These are phyloP conservation scores for Hypotaenidia okinawae DNA, from an alignment of 2,797 vertebrate genomes.

Conservation along the genomic window DNA sequence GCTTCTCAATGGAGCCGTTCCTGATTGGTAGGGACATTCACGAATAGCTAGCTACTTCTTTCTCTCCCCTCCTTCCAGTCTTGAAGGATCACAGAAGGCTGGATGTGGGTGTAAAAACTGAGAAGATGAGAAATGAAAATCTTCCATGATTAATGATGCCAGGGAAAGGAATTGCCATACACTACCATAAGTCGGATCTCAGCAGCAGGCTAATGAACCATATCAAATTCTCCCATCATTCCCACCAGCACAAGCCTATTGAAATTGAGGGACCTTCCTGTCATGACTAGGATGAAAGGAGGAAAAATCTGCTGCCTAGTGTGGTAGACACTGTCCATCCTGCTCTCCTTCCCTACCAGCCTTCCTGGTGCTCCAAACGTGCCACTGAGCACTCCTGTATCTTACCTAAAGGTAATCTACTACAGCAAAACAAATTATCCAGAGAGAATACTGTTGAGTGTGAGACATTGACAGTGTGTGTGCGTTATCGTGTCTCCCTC, in stretches of 20 bases:
- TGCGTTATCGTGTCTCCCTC: constrained; percentile 46
- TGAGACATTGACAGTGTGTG: not conserved
- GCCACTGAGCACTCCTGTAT: not conserved
- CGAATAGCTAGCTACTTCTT: not conserved
- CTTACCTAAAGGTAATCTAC: not conserved
- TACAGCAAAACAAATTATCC: not conserved
- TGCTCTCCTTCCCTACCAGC: not conserved
- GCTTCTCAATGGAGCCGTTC: not conserved
- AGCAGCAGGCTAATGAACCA: not conserved
- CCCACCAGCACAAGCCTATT: not conserved
- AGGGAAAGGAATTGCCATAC: not conserved
- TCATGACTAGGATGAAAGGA: not conserved
- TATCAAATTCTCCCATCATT: not conserved
- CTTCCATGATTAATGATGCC: not conserved
- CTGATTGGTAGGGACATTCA: not conserved
- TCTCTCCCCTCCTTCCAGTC: not conserved
- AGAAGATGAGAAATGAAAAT: not conserved
- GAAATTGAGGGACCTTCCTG: not conserved
- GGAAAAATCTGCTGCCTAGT: not conserved
- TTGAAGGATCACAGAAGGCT: not conserved
- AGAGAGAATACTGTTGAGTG: not conserved
- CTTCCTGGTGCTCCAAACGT: not conserved
- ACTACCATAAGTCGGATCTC: not conserved
- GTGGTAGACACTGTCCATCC: not conserved
- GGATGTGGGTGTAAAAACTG: not conserved